phyloP scores from a whole-genome alignment of 1,140 invertebrate genomes.

The Aphidius ervi region DNA sequence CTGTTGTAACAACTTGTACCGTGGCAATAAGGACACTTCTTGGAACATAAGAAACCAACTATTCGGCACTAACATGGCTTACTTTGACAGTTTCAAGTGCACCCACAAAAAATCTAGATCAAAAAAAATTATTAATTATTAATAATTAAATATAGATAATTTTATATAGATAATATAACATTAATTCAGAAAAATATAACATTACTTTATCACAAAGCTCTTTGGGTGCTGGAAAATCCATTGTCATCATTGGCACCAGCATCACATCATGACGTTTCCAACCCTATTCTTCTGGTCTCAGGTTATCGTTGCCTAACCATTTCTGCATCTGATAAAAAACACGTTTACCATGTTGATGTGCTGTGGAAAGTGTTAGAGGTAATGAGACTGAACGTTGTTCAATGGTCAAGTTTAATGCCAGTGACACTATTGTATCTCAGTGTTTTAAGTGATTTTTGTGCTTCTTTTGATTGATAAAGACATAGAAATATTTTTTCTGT shows the following conservation, averaged over 20 bases:
- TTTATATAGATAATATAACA: neutral
- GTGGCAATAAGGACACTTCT: too few relatives aligned
- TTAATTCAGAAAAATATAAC: too few relatives aligned
- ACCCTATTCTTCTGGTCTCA: constrained; percentile 42
- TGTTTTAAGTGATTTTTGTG: neutral
- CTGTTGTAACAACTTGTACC: too few relatives aligned
- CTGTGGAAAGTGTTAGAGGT: constrained; percentile 29
- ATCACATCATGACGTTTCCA: constrained; percentile 37
- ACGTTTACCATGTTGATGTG: constrained; percentile 30
- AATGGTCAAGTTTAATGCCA: too few relatives aligned
- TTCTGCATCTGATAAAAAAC: constrained; percentile 48
- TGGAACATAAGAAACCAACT: too few relatives aligned
- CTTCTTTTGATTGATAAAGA: too few relatives aligned
- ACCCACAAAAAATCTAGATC: too few relatives aligned
- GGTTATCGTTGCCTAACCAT: constrained; percentile 42
- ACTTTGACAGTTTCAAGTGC: too few relatives aligned
- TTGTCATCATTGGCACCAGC: constrained; percentile 36
- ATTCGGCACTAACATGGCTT: too few relatives aligned
- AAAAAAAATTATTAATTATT: too few relatives aligned
- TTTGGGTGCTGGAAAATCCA: constrained; percentile 34
- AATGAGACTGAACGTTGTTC: constrained; percentile 1
- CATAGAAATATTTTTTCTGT: neutral
- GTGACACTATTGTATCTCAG: constrained; percentile 1
- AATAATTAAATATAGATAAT: too few relatives aligned
- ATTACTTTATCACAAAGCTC: constrained; percentile 29